Evolutionary conservation across 2,113 vertebrate species (phyloP).

Genomic region (Zapus hudsonius): DNA sequence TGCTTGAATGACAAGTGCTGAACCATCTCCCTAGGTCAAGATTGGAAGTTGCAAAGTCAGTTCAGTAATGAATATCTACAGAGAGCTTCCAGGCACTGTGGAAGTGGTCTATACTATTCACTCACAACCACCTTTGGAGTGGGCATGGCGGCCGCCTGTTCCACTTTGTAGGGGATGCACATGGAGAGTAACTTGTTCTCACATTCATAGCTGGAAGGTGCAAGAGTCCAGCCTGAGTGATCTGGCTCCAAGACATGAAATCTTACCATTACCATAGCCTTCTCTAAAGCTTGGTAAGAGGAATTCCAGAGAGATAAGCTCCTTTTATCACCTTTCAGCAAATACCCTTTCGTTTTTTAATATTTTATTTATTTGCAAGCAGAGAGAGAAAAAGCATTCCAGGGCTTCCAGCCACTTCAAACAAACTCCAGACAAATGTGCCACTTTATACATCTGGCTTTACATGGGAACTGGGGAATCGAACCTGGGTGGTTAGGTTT

Average conservation of each 20-base stretch:
- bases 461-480: no score
- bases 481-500: no score
- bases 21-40: no score
- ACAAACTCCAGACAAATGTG: no score
- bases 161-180: not conserved
- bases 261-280: not conserved
- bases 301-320: not conserved
- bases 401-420: no score
- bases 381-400: no score
- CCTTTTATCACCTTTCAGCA: constrained; percentile 11
- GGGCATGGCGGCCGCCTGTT: not conserved
- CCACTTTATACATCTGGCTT: no score
- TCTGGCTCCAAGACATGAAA: not conserved
- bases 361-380: no score
- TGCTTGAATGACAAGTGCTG: no score
- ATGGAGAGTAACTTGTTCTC: not conserved
- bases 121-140: not conserved
- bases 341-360: no score
- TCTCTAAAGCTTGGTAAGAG: not conserved
- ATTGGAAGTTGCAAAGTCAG: constrained; percentile 34
- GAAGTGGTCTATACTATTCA: constrained; percentile 17
- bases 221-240: not conserved
- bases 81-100: no score
- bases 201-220: not conserved
- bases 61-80: no score